Evolutionary conservation across 1,140 invertebrate genomes (phyloP), one percentile per base, ranked within the genome.

Genomic region (Bradynema listronoti): DNA sequence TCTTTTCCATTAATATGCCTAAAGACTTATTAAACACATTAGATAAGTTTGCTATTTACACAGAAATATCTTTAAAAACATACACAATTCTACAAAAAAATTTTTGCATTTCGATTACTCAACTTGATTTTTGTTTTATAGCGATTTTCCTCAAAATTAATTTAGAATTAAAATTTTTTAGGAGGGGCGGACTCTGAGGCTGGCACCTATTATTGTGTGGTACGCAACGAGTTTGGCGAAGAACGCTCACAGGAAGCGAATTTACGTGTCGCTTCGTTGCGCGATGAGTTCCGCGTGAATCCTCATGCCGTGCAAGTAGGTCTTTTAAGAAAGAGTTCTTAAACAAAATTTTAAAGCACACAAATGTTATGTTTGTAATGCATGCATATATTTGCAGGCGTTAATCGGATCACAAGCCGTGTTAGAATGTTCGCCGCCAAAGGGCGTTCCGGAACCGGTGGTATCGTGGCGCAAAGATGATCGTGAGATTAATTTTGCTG

Each of bases 171-270:
- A 45, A 42, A 24, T 67, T 14, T 39, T 66, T 2, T 7, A 64
- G 62, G 63, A 24, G 53, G 63, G 19, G 32, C 51, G 25, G 62
- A 65, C 27, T 65, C 63, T 4, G 63, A 65, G 65, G 62, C 63
- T 27, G 63, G 66, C n/a, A 70, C 53, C 19, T 68, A 68, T 55
- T 61, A 68, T 43, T 68, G 66, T 42, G 33, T 67, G 7, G 66
- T 62, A 3, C 27, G n/a, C 2, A 68, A 68, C 30, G 33, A 68
- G 41, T 49, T 50, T 50, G 66, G 66, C 0, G 45, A 72, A 30
- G 66, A 43, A 1, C 49, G 43, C 4, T 71, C 68, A 6, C 66
- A 68, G 45, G 46, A 56, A 29, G 66, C 66, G 5, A 66, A 72
- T 54, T 39, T 68, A 4, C 7, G 68, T 32, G 41, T 67, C 24